Evolutionary conservation across 2,113 vertebrate species (phyloP).

Genomic region (Actenoides hombroni): DNA sequence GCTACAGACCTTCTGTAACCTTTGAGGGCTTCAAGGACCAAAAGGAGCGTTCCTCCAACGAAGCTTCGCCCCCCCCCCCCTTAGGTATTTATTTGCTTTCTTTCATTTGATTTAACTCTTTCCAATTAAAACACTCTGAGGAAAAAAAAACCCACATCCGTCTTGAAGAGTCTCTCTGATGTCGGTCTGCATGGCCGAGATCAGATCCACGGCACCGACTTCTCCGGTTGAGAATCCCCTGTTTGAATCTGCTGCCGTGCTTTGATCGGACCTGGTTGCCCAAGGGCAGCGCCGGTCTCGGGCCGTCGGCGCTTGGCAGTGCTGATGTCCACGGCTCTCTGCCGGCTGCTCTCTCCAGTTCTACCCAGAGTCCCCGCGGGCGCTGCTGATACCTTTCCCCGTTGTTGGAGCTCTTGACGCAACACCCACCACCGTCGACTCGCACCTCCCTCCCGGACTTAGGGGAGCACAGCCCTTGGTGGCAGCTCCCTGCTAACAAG

Average conservation of each 20-base stretch:
- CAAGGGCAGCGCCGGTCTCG: background rate
- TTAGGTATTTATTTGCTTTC: background rate
- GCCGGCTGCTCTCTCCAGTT: fast-evolving
- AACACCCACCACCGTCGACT: fast-evolving
- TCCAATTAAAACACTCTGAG: background rate
- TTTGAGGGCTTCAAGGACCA: background rate
- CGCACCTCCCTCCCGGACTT: fast-evolving
- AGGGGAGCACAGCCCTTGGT: background rate
- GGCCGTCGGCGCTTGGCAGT: fast-evolving
- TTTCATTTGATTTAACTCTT: background rate
- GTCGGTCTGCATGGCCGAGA: background rate
- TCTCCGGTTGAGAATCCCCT: background rate
- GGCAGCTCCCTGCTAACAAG: background rate
- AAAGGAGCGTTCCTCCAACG: background rate
- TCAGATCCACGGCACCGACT: no score
- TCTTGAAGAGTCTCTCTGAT: background rate
- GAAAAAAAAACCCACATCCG: background rate
- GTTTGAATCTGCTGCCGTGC: fast-evolving
- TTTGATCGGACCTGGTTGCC: background rate
- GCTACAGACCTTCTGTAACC: background rate
- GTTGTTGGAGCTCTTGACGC: background rate
- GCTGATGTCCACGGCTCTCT: fast-evolving
- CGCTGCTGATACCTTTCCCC: fast-evolving
- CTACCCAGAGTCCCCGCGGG: fast-evolving
- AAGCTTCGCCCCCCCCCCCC: background rate